A percentile compares a stretch with the other conserved stretches of the same genome.
phyloP scores from a whole-genome alignment of 2,888 invertebrate genomes.

The Zaprionus obscuricornis region DNA sequence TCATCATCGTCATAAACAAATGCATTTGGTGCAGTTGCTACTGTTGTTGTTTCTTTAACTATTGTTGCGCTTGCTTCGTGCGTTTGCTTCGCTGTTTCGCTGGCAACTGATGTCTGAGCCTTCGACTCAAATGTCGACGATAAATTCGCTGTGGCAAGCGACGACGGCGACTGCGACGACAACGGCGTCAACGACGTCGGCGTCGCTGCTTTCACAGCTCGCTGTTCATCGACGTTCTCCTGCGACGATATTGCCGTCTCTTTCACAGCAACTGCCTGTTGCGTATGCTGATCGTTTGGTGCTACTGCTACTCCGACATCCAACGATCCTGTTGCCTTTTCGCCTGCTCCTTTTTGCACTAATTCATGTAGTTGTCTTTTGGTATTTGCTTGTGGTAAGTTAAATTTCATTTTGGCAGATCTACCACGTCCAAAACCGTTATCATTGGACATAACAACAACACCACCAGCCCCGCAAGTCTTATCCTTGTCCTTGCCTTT shows the following conservation, averaged over 20 bases:
- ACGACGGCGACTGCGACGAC: constrained; percentile 40
- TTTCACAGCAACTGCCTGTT: constrained; percentile 47
- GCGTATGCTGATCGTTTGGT: constrained; percentile 33
- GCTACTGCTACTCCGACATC: constrained; percentile 14
- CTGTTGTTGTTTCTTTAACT: constrained; percentile 27
- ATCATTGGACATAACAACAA: constrained; percentile 13
- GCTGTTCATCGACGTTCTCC: constrained; percentile 32
- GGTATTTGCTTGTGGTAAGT: constrained; percentile 67
- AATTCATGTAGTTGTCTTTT: constrained; percentile 51
- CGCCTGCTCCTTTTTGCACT: constrained; percentile 28
- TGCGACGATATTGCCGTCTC: constrained; percentile 54
- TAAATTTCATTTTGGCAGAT: constrained; percentile 80
- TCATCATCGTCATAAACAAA: constrained; percentile 39
- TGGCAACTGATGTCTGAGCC: constrained; percentile 82
- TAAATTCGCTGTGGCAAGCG: constrained; percentile 68
- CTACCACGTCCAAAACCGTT: constrained; percentile 72
- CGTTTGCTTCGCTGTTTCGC: constrained; percentile 81
- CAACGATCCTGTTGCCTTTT: constrained; percentile 47
- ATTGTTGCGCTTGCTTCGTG: constrained; percentile 29
- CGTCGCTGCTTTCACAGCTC: constrained; percentile 37
- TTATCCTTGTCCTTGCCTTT: constrained; percentile 63
- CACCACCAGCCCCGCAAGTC: constrained; percentile 8
- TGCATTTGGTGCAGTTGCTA: constrained; percentile 36
- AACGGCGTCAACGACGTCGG: constrained; percentile 37
- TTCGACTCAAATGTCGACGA: constrained; percentile 76